Base-by-base conservation (phyloP, 1,140 invertebrate species). In the Gryllus bimaculatus region DNA sequence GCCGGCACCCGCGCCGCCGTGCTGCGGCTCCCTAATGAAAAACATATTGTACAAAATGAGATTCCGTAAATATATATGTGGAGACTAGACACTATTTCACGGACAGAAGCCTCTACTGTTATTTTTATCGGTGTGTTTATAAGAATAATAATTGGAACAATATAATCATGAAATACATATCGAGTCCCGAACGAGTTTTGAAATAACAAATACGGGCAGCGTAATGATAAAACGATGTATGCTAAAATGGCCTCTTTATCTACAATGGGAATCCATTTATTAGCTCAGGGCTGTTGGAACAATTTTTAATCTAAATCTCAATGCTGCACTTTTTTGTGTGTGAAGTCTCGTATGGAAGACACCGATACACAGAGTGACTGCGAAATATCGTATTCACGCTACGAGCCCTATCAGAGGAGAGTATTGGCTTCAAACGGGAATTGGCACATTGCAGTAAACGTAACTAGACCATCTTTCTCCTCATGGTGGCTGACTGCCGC, bases 131-230 rank as follows among this genome's bases (percentile, higher is more conserved):
- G 1, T 18, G 54, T 66, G 54, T 66, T 66, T 66, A 66, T 66
- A 66, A 66, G 54, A 66, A 66, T 66, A 66, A 66, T 66, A 66
- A 66, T 66, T 66, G 54, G 54, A 66, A 66, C 54, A 66, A 66
- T 66, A 66, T 66, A 66, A 66, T 66, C 54, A 66, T 66, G 54
- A 66, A 66, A 66, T 66, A 66, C 54, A 66, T 66, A 66, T 66
- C 54, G 54, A 66, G 54, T 10, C 18, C 54, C 54, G 54, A 66
- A 66, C 54, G 54, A 66, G 54, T 66, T 66, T 66, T 66, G 54
- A 66, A 66, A 66, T 66, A 66, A 66, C 54, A 66, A 66, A 66
- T 66, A 66, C 54, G 54, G 18, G 54, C 54, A 18, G 54, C 54
- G 54, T 66, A 66, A 66, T 66, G 54, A 66, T 66, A 66, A 66